phyloP scores from a whole-genome alignment of 2,113 vertebrate species.

The Zapornia atra region DNA sequence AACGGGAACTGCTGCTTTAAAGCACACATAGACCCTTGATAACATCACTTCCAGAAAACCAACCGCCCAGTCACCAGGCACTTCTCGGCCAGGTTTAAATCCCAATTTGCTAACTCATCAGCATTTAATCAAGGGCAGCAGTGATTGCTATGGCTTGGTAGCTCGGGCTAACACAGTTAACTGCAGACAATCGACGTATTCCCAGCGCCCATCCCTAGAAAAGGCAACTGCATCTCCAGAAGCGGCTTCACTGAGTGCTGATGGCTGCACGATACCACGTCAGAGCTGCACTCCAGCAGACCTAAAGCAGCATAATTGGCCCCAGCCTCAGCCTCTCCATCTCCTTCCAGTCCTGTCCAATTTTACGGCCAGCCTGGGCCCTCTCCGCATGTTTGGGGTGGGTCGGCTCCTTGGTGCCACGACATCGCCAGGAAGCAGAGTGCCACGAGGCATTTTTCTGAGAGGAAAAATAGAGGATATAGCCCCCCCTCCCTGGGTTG shows the following conservation, averaged over 20 bases:
- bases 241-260: not conserved
- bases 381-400: not conserved
- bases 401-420: not conserved
- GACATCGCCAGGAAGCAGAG: not conserved
- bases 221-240: not conserved
- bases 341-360: not conserved
- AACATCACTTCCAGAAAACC: not conserved
- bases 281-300: fast-evolving
- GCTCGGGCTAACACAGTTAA: not conserved
- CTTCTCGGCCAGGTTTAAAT: not conserved
- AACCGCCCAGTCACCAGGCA: not conserved
- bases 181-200: not conserved
- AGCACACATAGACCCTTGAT: not conserved
- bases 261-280: fast-evolving
- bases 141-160: not conserved
- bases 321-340: not conserved
- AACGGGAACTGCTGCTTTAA: not conserved
- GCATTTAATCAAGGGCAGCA: not conserved
- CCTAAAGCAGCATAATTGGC: not conserved
- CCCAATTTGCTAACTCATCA: constrained; percentile 30
- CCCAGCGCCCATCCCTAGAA: not conserved
- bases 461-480: not conserved
- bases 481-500: not conserved
- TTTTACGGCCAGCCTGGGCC: fast-evolving
- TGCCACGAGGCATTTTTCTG: not conserved